Evolutionary conservation across 2,797 vertebrate species (phyloP).

Genomic region (Myripristis murdjan): DNA sequence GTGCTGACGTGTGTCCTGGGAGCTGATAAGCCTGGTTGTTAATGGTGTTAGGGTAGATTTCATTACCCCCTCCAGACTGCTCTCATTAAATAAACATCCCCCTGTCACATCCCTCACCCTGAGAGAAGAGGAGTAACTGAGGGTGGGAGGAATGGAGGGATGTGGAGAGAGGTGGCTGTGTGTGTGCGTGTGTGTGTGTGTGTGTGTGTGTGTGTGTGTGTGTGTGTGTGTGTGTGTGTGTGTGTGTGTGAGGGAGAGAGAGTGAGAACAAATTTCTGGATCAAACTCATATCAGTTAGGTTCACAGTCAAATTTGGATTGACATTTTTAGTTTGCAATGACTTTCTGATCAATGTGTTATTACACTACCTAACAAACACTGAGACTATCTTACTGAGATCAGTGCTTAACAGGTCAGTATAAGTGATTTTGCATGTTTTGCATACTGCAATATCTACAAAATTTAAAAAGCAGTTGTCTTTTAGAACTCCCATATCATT

Average conservation of each 20-base stretch:
- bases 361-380: neutral
- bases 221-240: constrained; percentile 12
- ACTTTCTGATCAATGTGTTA: neutral
- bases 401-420: no score
- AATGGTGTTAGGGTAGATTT: constrained; percentile 86
- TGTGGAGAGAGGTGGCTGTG: constrained; percentile 22
- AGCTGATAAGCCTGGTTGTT: constrained; percentile 82
- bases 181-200: no score
- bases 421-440: no score
- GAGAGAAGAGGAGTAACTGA: constrained; percentile 52
- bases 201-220: no score
- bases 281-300: constrained; percentile 53
- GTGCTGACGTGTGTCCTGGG: constrained; percentile 75
- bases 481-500: no score
- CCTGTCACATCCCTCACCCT: constrained; percentile 80
- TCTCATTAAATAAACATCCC: constrained; percentile 88
- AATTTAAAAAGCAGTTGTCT: no score
- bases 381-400: no score
- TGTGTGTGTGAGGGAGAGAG: constrained; percentile 61
- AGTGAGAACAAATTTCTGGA: constrained; percentile 70
- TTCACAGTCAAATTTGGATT: constrained; percentile 1
- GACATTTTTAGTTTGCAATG: neutral
- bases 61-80: constrained; percentile 86
- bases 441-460: no score
- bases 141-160: constrained; percentile 39